phyloP scores from a whole-genome alignment of 2,797 vertebrate genomes.

The Hypotaenidia philippensis region DNA sequence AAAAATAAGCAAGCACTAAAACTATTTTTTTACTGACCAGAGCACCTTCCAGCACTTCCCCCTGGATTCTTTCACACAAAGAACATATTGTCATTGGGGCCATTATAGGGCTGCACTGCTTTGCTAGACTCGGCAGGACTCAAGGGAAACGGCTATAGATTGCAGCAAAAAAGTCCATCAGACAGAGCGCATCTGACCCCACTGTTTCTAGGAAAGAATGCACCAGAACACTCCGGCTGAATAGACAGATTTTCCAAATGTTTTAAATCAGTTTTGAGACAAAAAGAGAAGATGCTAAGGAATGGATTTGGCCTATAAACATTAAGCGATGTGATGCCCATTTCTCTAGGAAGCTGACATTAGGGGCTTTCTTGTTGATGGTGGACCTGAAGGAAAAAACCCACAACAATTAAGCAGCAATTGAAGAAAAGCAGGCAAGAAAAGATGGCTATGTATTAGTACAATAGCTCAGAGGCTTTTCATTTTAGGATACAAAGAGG shows the following conservation, averaged over 20 bases:
- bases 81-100: slow-evolving; percentile 93
- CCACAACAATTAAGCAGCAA: slow-evolving; percentile 93
- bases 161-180: slow-evolving; percentile 92
- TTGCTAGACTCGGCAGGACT: slow-evolving; percentile 88
- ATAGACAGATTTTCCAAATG: slow-evolving; percentile 99
- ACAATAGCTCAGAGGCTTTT: slow-evolving; percentile 92
- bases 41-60: slow-evolving; percentile 88
- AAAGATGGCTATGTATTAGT: slow-evolving; percentile 87
- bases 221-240: slow-evolving; percentile 86
- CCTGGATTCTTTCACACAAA: slow-evolving; percentile 95
- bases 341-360: slow-evolving; percentile 89
- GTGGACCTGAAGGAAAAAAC: slow-evolving; percentile 84
- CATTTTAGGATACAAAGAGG: slow-evolving; percentile 93
- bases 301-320: slow-evolving; percentile 94
- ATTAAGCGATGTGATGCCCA: slow-evolving; percentile 87
- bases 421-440: slow-evolving; percentile 88
- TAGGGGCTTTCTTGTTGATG: slow-evolving; percentile 89
- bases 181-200: slow-evolving; percentile 92
- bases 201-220: slow-evolving; percentile 85
- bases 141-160: slow-evolving; percentile 93
- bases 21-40: slow-evolving; percentile 84
- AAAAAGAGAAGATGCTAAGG: slow-evolving; percentile 86
- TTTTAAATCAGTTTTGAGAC: slow-evolving; percentile 96
- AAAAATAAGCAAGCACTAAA: slow-evolving; percentile 85
- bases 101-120: slow-evolving; percentile 90